Percentiles rank a stretch among this genome's conserved stretches.
phyloP scores from a whole-genome alignment of 2,888 invertebrate genomes.

The Aromia moschata region DNA sequence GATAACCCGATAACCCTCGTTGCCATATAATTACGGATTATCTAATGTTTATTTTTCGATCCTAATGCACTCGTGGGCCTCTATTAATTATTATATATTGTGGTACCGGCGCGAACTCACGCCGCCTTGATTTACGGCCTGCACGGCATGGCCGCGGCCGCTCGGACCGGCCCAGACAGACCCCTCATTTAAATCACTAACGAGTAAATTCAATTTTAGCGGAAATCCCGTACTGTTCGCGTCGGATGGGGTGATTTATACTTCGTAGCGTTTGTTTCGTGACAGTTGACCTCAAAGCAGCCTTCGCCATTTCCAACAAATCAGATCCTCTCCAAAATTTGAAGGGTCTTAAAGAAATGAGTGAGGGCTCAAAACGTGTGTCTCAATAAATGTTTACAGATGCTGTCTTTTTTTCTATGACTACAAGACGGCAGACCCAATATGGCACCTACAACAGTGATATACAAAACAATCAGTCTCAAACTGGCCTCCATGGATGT shows the following conservation, averaged over 20 bases:
- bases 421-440: too few species aligned
- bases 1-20: slow-evolving; percentile 49
- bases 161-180: slow-evolving; percentile 38
- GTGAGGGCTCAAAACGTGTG: too few species aligned
- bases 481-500: too few species aligned
- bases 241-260: slow-evolving; percentile 54
- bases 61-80: slow-evolving; percentile 57
- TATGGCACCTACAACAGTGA: too few species aligned
- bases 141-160: slow-evolving; percentile 38
- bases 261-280: too few species aligned
- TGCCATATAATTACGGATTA: slow-evolving; percentile 59
- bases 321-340: too few species aligned
- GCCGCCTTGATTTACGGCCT: slow-evolving; percentile 58
- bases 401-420: too few species aligned
- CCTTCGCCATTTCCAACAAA: too few species aligned
- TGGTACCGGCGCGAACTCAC: slow-evolving; percentile 60
- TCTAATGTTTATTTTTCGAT: slow-evolving; percentile 61
- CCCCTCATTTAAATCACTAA: slow-evolving; percentile 59
- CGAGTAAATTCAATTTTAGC: slow-evolving; percentile 59
- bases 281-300: too few species aligned
- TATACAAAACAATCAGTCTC: too few species aligned
- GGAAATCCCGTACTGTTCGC: slow-evolving; percentile 55
- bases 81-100: slow-evolving; percentile 62
- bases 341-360: too few species aligned
- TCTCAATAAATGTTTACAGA: too few species aligned